These are phyloP conservation scores for Polymixis lichenea DNA, from an alignment of 2,888 invertebrate genomes.

Conservation along the genomic window DNA sequence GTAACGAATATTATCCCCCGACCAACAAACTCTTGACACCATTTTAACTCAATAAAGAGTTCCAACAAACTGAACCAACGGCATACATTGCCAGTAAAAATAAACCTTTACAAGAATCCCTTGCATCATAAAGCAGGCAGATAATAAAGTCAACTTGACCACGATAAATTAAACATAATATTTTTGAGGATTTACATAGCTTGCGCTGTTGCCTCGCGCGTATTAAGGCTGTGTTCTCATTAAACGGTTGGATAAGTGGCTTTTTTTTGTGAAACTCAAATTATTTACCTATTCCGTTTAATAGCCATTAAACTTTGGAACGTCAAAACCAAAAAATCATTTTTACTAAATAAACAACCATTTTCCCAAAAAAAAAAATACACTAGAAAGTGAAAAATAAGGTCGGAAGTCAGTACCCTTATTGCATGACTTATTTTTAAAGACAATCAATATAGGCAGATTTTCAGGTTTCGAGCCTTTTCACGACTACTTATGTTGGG, in stretches of 20 bases:
- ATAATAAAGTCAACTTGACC: slow-evolving; percentile 63
- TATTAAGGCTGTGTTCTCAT: slow-evolving; percentile 24
- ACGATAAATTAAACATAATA: slow-evolving; percentile 77
- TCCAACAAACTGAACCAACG: not conserved
- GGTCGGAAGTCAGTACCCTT: too few relatives aligned
- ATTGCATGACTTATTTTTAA: too few relatives aligned
- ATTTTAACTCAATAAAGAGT: slow-evolving; percentile 23
- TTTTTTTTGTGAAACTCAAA: not conserved
- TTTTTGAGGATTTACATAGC: slow-evolving; percentile 77
- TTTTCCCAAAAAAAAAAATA: too few relatives aligned
- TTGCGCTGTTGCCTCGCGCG: slow-evolving; percentile 65
- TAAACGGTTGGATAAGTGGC: too few relatives aligned
- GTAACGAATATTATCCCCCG: not conserved
- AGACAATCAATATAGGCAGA: too few relatives aligned
- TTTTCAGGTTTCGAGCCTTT: too few relatives aligned
- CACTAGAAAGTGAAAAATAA: too few relatives aligned
- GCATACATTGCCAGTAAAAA: slow-evolving; percentile 53
- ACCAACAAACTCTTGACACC: slow-evolving; percentile 37
- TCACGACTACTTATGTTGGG: too few relatives aligned
- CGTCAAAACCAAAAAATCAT: too few relatives aligned
- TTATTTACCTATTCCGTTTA: too few relatives aligned
- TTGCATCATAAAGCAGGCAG: slow-evolving; percentile 62
- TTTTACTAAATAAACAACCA: too few relatives aligned
- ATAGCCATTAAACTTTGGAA: too few relatives aligned
- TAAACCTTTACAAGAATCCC: slow-evolving; percentile 40